Evolutionary conservation across 1,140 invertebrate species (phyloP).

Genomic region (Camponotus pennsylvanicus): DNA sequence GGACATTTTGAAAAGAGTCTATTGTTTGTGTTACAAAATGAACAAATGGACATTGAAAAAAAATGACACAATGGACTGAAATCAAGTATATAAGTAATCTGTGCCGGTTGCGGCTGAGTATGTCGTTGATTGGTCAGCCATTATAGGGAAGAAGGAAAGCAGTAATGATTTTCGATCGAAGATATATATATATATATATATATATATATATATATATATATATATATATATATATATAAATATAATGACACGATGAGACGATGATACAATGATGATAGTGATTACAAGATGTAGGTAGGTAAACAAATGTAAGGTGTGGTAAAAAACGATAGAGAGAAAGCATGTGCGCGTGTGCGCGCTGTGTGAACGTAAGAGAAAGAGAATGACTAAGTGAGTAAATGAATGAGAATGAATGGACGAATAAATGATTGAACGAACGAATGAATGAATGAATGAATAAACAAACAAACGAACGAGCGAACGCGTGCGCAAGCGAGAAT

Average conservation of each 20-base stretch:
- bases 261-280: slow-evolving; percentile 44
- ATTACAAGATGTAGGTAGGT: slow-evolving; percentile 19
- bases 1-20: slow-evolving; percentile 86
- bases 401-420: not conserved
- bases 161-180: slow-evolving; percentile 43
- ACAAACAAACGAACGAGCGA: not conserved
- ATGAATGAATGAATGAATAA: not conserved
- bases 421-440: slow-evolving; percentile 4
- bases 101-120: slow-evolving; percentile 38
- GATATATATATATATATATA: too few relatives aligned
- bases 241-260: slow-evolving; percentile 22
- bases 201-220: too few relatives aligned
- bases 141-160: slow-evolving; percentile 41
- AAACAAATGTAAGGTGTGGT: slow-evolving; percentile 38
- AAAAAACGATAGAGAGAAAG: slow-evolving; percentile 29
- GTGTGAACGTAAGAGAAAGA: not conserved
- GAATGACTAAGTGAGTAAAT: not conserved
- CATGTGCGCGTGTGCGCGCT: not conserved
- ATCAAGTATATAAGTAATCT: slow-evolving; percentile 39
- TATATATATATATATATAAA: not conserved
- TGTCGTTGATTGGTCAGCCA: slow-evolving; percentile 26
- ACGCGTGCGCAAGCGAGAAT: not conserved
- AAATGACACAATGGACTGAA: slow-evolving; percentile 64
- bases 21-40: slow-evolving; percentile 84
- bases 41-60: slow-evolving; percentile 70